Percentiles rank a stretch among this genome's conserved stretches.
Evolutionary conservation across 2,797 vertebrate species (phyloP).

Genomic region (Podarcis siculus): DNA sequence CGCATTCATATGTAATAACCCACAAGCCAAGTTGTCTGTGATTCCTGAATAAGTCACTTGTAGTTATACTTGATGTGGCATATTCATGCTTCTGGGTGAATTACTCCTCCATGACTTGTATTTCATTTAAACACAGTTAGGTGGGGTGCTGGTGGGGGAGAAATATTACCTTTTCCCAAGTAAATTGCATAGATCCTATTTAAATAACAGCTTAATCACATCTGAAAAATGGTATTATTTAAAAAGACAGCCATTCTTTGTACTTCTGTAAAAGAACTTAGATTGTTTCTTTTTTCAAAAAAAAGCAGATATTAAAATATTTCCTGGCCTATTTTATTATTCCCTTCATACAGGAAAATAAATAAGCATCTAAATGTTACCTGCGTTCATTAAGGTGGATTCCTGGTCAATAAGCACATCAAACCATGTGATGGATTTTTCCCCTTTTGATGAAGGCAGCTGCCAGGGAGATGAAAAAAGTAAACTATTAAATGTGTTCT

Average conservation of each 20-base stretch:
- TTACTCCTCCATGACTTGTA: constrained; percentile 12
- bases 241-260: not conserved
- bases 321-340: constrained; percentile 5
- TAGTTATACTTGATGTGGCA: not conserved
- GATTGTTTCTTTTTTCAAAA: not conserved
- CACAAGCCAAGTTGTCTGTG: constrained; percentile 19
- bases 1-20: constrained; percentile 19
- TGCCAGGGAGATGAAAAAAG: constrained; percentile 6
- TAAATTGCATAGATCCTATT: not conserved
- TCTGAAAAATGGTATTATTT: constrained; percentile 10
- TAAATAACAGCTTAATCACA: not conserved
- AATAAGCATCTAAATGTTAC: not conserved
- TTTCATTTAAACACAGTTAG: constrained; percentile 43
- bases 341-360: not conserved
- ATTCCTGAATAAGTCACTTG: constrained; percentile 32
- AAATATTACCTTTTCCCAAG: not conserved
- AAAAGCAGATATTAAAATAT: not conserved
- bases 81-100: constrained; percentile 34
- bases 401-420: not conserved
- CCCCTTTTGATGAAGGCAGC: constrained; percentile 6
- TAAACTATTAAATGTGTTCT: constrained; percentile 13
- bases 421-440: not conserved
- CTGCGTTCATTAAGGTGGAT: not conserved
- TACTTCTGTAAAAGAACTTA: not conserved
- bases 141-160: not conserved